A percentile compares a stretch with the other conserved stretches of the same genome.
Evolutionary conservation across 1,140 invertebrate species (phyloP).

Genomic region (Heliconius melpomene): DNA sequence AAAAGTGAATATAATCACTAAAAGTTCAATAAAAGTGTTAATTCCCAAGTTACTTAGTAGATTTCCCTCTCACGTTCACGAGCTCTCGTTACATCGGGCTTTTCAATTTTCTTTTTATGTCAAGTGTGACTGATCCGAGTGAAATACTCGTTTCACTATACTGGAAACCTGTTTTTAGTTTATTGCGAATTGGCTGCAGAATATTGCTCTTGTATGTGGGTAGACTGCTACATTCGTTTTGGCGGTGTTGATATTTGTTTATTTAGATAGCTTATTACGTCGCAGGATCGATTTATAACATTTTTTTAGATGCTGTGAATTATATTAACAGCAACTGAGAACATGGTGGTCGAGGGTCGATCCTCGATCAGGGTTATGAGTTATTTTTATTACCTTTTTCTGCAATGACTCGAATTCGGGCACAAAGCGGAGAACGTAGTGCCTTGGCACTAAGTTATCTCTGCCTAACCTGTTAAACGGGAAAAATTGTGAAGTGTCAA

Average conservation of each 20-base stretch:
- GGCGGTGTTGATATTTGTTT: neutral
- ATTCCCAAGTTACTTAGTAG: neutral
- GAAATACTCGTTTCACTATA: neutral
- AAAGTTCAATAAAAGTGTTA: neutral
- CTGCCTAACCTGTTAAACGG: neutral
- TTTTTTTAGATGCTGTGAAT: no score
- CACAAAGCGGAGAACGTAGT: neutral
- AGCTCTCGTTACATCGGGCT: conserved; percentile 18
- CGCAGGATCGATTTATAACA: no score
- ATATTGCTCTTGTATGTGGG: neutral
- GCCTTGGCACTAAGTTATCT: neutral
- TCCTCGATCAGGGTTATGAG: no score
- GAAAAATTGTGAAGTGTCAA: no score
- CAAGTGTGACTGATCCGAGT: conserved; percentile 20
- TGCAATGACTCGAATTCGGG: no score
- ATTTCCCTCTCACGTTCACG: neutral
- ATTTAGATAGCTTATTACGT: no score
- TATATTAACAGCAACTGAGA: no score
- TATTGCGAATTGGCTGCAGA: neutral
- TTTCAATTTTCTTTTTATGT: conserved; percentile 32
- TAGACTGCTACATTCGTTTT: neutral
- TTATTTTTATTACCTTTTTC: no score
- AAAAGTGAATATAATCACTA: no score
- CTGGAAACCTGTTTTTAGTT: neutral
- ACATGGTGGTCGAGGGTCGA: no score